Evolutionary conservation across 1,140 invertebrate genomes (phyloP), one percentile per base, ranked within the genome.

Genomic region (Zaprionus tsacasi): DNA sequence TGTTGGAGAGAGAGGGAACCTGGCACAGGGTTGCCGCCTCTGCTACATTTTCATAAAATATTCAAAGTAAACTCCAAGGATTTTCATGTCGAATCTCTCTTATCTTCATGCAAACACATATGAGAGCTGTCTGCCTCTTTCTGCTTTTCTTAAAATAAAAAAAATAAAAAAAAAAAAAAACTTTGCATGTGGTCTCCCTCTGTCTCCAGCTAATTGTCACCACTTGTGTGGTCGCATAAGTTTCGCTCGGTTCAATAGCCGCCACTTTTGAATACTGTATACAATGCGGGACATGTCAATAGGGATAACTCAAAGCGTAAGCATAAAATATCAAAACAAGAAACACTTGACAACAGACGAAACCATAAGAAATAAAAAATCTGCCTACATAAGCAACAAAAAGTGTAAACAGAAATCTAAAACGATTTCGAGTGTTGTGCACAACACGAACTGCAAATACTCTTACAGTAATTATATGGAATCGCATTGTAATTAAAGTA

Each of bases 321-420:
- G 59, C 82, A 73, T 72, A 74, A 50, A 50, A 69, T 45, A 87
- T 78, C 69, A 78, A 54, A 79, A 72, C 82, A 79, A 70, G 2
- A 45, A n/a, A 3, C 2, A 43, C 7, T 35, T 30, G 27, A 30
- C 27, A 0, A 30, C 6, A 15, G 12, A 3, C 2, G 38, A n/a
- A n/a, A 7, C 13, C 13, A 21, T 21, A 21, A 21, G 2, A 21
- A 21, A 21, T 21, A n/a, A 45, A 43, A 48, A 66, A 81, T 66
- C 35, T 77, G 70, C 61, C 61, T 25, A 71, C 64, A 40, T 68
- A 67, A 55, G 75, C 75, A 82, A 64, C 67, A 76, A 70, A 48
- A 79, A 77, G 33, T 70, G 74, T 83, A 83, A 83, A 83, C 77
- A 83, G 69, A 77, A 85, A 83, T 78, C 59, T 54, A 67, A 85